A percentile compares a stretch with the other conserved stretches of the same genome.
Evolutionary conservation across 2,113 vertebrate genomes (phyloP).

Genomic region (Ciconia maguari): DNA sequence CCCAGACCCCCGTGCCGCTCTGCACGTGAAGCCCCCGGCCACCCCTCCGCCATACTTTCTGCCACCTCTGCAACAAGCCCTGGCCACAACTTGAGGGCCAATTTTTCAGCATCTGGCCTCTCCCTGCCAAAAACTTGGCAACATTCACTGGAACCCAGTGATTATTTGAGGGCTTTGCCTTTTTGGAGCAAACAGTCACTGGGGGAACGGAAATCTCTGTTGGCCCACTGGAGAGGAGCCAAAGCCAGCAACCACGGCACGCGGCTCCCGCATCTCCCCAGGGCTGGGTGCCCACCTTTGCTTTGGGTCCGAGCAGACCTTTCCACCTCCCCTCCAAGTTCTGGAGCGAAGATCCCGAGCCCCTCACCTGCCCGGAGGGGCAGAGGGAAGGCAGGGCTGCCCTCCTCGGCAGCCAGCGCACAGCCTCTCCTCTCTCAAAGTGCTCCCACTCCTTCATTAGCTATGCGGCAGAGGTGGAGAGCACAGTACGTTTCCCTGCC

Average conservation of each 20-base stretch:
- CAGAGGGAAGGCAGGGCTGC: background rate
- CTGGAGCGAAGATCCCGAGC: rapidly evolving
- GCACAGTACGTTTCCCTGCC: slow-evolving; percentile 18
- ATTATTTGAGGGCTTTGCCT: background rate
- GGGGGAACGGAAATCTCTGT: background rate
- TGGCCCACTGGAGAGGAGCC: background rate
- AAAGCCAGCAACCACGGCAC: background rate
- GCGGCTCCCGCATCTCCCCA: rapidly evolving
- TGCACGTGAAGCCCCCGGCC: background rate
- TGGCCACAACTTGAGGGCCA: no score
- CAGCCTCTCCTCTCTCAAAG: background rate
- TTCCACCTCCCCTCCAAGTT: background rate
- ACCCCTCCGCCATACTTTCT: rapidly evolving
- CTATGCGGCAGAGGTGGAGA: background rate
- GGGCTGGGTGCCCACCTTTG: background rate
- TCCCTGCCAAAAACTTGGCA: background rate
- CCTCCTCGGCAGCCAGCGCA: background rate
- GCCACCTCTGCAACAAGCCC: background rate
- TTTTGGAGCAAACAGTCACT: background rate
- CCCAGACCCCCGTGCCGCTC: background rate
- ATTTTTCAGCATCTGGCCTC: background rate
- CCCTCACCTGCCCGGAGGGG: background rate
- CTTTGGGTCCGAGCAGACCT: background rate
- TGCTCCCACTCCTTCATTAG: background rate
- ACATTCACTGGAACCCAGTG: background rate